Evolutionary conservation across 2,888 invertebrate genomes (phyloP), one percentile per base, ranked within the genome.

Genomic region (Drepana falcataria): DNA sequence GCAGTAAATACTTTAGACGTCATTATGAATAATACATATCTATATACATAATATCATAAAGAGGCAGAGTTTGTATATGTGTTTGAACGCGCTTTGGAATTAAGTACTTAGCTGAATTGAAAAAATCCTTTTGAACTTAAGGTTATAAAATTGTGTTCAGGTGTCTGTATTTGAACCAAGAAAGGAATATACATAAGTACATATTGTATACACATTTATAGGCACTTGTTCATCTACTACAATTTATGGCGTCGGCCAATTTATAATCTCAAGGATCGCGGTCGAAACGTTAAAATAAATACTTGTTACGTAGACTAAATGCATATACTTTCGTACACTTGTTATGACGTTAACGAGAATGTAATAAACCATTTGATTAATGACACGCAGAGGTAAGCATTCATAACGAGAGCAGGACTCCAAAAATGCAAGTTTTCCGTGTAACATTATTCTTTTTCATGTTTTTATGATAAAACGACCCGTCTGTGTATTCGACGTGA

Each of bases 401-500:
- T 6, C 9, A 6, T 41, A 2, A 9, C 44, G 44, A 9, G 2
- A 44, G 3, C 9, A 9, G 44, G 9, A 44, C 44, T 44, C 6
- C 44, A 9, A 9, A 44, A 44, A 44, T 44, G 9, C 3, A 9
- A 9, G 6, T 2, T 21, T 47, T 35, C 35, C 35, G 48, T 53
- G 34, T 49, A 21, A 40, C 35, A 35, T 53, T 52, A 48, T 37
- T 37, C 5, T 37, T 37, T 37, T 5, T 37, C 5, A 60, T 59
- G 59, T 63, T 60, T 63, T 54, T 57, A 51, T 59, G 64, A 67
- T 66, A 68, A 65, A 63, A 62, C 55, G 58, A 57, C 59, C 61
- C 68, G 69, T 79, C 71, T 79, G 76, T 79, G 77, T 81, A 79
- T 73, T 72, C 71, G 65, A 54, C 53, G 61, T 64, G 64, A 63